These are phyloP conservation scores for Panagrolaimus sp. DNA, from an alignment of 1,140 invertebrate genomes.

Conservation along the genomic window DNA sequence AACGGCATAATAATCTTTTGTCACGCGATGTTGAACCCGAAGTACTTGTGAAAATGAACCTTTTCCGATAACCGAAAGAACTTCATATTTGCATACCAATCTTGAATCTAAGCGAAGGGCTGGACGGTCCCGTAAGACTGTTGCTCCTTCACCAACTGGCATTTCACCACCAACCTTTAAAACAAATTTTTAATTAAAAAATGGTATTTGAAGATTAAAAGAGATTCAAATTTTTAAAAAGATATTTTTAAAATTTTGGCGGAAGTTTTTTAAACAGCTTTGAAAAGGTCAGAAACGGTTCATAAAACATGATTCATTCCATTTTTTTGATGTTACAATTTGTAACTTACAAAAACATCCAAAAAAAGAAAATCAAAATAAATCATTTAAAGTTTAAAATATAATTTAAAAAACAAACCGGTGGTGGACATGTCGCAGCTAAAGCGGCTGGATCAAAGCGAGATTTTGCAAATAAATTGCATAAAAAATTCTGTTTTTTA, in stretches of 20 bases:
- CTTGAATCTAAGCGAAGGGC: constrained; percentile 60
- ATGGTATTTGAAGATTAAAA: neutral
- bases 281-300: neutral
- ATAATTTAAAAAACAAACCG: constrained; percentile 31
- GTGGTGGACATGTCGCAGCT: constrained; percentile 45
- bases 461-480: constrained; percentile 43
- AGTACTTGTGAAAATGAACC: constrained; percentile 64
- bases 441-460: constrained; percentile 41
- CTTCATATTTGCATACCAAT: constrained; percentile 66
- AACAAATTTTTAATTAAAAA: neutral
- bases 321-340: constrained; percentile 1
- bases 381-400: neutral
- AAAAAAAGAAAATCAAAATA: constrained; percentile 10
- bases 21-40: constrained; percentile 63
- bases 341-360: neutral
- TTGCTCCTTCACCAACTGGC: constrained; percentile 49
- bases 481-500: constrained; percentile 39
- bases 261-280: neutral
- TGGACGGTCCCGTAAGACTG: constrained; percentile 42
- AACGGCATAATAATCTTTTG: constrained; percentile 65
- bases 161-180: constrained; percentile 55
- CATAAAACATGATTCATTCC: neutral
- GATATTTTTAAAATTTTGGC: constrained; percentile 12
- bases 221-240: neutral
- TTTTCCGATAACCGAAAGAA: constrained; percentile 64